These are phyloP conservation scores for Ornithoptera priamus DNA, from an alignment of 2,888 invertebrate species.

Conservation along the genomic window DNA sequence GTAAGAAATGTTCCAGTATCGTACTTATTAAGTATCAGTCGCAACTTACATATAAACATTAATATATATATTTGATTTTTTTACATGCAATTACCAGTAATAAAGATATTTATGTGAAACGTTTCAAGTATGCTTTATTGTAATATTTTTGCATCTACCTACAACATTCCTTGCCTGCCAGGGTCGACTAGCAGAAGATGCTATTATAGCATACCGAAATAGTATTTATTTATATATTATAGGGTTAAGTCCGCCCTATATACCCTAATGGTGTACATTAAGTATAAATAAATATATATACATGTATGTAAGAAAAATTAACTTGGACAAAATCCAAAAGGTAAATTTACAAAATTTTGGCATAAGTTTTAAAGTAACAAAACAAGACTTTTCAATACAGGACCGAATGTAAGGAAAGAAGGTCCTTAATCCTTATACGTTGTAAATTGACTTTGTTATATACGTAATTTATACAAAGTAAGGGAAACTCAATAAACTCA, in stretches of 20 bases:
- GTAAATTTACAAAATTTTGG: not conserved
- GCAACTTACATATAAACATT: not conserved
- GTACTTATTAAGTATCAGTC: not conserved
- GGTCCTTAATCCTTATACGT: not conserved
- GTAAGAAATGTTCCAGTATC: not conserved
- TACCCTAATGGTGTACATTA: too few species aligned
- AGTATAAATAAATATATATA: too few species aligned
- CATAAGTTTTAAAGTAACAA: not conserved
- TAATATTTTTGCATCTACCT: too few species aligned
- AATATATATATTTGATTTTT: not conserved
- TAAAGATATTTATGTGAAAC: not conserved
- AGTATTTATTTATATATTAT: too few species aligned
- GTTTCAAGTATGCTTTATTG: too few species aligned
- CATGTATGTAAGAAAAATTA: not conserved
- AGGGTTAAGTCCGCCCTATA: too few species aligned
- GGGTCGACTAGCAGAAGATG: too few species aligned
- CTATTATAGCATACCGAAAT: too few species aligned
- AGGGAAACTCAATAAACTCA: not conserved
- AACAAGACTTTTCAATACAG: not conserved
- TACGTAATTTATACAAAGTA: constrained; percentile 1
- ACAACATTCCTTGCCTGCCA: too few species aligned
- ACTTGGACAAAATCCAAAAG: not conserved
- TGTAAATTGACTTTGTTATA: constrained; percentile 8
- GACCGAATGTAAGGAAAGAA: not conserved
- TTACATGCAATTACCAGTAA: not conserved